These are phyloP conservation scores for Pristionchus japonicus DNA, from an alignment of 2,888 invertebrate genomes.

Conservation along the genomic window DNA sequence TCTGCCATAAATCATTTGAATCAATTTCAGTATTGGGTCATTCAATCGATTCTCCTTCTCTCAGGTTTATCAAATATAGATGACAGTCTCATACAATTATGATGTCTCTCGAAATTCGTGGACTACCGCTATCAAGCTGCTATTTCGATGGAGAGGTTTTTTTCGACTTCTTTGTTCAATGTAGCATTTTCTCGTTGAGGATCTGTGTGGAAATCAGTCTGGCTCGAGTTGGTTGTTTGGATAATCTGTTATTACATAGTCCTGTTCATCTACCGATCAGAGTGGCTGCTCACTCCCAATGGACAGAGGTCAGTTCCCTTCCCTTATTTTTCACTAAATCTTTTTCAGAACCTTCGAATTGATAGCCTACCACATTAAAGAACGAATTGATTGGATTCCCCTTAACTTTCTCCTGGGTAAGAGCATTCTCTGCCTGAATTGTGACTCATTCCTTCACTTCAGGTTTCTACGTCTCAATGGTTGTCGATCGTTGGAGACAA, in stretches of 20 bases:
- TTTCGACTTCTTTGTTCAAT: not conserved
- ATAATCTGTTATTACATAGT: conserved; percentile 55
- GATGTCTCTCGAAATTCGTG: conserved; percentile 66
- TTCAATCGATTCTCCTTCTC: not conserved
- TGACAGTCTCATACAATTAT: conserved; percentile 71
- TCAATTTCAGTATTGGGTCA: not conserved
- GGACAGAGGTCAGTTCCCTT: conserved; percentile 1
- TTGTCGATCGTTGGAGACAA: conserved; percentile 47
- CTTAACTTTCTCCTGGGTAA: conserved; percentile 44
- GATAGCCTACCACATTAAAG: not conserved
- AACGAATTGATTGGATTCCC: conserved; percentile 43
- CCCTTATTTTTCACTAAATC: not conserved
- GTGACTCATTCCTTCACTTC: not conserved
- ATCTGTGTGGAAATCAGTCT: conserved; percentile 67
- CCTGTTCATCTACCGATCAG: conserved; percentile 58
- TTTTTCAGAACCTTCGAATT: conserved; percentile 34
- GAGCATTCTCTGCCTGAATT: not conserved
- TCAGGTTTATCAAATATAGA: conserved; percentile 22
- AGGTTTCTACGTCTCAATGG: conserved; percentile 48
- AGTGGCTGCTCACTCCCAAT: conserved; percentile 9
- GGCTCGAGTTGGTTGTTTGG: conserved; percentile 64
- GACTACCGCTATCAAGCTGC: conserved; percentile 56
- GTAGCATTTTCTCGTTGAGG: conserved; percentile 48
- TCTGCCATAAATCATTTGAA: not conserved
- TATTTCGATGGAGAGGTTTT: conserved; percentile 66